Conservation (phyloP, 2,797 vertebrate genomes). For the Astyanax mexicanus region DNA sequence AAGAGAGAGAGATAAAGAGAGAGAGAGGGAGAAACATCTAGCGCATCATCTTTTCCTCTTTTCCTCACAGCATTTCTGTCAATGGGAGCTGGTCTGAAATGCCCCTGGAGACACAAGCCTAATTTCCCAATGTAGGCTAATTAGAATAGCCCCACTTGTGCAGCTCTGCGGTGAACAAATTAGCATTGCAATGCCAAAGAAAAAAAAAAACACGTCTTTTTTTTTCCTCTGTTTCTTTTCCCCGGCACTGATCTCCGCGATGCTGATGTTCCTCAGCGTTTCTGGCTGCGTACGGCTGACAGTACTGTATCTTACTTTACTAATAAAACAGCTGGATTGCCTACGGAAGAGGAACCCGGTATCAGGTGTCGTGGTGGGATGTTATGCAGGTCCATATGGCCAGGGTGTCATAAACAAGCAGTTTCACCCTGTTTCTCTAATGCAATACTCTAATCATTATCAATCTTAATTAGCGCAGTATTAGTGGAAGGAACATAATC, state of each 20-base stretch:
- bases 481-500: conserved; percentile 53
- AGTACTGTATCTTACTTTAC: neutral
- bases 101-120: conserved; percentile 36
- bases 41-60: conserved; percentile 26
- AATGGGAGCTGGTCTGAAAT: conserved; percentile 24
- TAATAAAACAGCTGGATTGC: conserved; percentile 25
- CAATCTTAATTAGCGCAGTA: conserved; percentile 56
- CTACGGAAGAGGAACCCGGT: conserved; percentile 14
- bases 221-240: conserved; percentile 7
- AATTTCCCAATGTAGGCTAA: conserved; percentile 55
- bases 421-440: conserved; percentile 40
- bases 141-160: conserved; percentile 36
- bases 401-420: conserved; percentile 38
- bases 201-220: conserved; percentile 21
- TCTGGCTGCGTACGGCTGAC: neutral
- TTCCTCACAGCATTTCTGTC: conserved; percentile 38
- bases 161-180: conserved; percentile 17
- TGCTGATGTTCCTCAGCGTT: conserved; percentile 7
- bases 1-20: conserved; percentile 11
- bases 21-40: conserved; percentile 25
- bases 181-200: conserved; percentile 36
- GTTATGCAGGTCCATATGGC: conserved; percentile 48
- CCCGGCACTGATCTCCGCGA: conserved; percentile 16
- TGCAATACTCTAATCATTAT: conserved; percentile 54
- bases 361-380: conserved; percentile 16